Base-by-base conservation (phyloP, 2,888 invertebrate genomes). In the Scaptomyza cyrtandrae region DNA sequence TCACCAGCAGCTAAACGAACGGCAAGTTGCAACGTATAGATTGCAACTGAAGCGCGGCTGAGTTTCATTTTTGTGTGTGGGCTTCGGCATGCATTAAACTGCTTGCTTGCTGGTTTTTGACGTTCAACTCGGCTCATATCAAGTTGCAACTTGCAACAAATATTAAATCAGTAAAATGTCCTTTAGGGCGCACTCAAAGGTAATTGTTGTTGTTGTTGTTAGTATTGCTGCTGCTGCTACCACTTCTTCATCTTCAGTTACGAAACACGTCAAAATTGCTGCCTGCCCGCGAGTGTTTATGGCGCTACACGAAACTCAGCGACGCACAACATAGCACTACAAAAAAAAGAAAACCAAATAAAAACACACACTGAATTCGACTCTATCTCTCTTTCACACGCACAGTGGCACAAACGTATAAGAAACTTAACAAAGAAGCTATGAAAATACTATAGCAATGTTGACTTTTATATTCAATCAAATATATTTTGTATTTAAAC, bases 121-220 rank as follows among this genome's bases (percentile, higher is more conserved):
- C 84, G 82, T 83, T 84, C 84, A 83, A 64, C 79, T 57, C 81
- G 67, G 72, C 77, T 77, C 83, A 81, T 83, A 83, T 83, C 83
- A 86, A 86, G 77, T 83, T 83, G 81, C 83, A 83, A 70, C 86
- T 83, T 86, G 86, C 83, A 81, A 86, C 83, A 83, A 83, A 83
- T 83, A 83, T 83, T 86, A 83, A 86, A 83, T 83, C 83, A 83
- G 84, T 83, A 83, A 83, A 83, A 83, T 86, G 79, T 83, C 86
- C 83, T 79, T 86, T 81, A 75, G 83, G 83, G 83, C 79, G 75
- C 86, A 84, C 84, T 84, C 71, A 80, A 81, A 81, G 79, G 79
- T 84, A 77, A 81, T 83, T 84, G 84, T 83, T 83, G 83, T 69
- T 79, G 78, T n/a, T 57, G 44, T 16, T 31, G 43, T 14, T 43